phyloP scores from a whole-genome alignment of 2,113 vertebrate species.

The Fulica atra region DNA sequence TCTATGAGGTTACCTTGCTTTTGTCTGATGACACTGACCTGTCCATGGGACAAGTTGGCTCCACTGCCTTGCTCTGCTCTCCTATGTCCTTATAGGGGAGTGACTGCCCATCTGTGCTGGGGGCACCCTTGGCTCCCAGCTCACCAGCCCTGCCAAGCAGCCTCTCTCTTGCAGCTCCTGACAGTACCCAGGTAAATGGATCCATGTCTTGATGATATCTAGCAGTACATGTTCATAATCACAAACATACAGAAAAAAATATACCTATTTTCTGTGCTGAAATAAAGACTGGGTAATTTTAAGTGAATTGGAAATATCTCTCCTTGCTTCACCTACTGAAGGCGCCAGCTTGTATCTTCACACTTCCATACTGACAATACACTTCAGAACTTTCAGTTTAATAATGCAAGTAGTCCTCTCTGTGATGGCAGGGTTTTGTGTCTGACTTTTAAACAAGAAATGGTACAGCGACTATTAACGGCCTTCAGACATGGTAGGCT shows the following conservation, averaged over 20 bases:
- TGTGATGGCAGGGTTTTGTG: not conserved
- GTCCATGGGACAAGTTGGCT: not conserved
- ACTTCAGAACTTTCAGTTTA: not conserved
- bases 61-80: not conserved
- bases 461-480: not conserved
- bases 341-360: not conserved
- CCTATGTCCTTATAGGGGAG: rapidly evolving
- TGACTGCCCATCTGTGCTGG: not conserved
- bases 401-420: not conserved
- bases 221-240: not conserved
- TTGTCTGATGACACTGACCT: not conserved
- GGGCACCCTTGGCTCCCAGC: not conserved
- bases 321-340: not conserved
- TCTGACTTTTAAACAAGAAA: not conserved
- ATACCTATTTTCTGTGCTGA: not conserved
- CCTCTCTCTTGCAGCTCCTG: not conserved
- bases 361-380: not conserved
- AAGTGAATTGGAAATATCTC: not conserved
- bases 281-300: not conserved
- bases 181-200: not conserved
- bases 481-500: not conserved
- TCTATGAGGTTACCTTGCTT: not conserved
- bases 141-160: not conserved
- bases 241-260: not conserved
- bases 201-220: not conserved